phyloP scores from a whole-genome alignment of 2,113 vertebrate genomes.

The Pitta sordida region DNA sequence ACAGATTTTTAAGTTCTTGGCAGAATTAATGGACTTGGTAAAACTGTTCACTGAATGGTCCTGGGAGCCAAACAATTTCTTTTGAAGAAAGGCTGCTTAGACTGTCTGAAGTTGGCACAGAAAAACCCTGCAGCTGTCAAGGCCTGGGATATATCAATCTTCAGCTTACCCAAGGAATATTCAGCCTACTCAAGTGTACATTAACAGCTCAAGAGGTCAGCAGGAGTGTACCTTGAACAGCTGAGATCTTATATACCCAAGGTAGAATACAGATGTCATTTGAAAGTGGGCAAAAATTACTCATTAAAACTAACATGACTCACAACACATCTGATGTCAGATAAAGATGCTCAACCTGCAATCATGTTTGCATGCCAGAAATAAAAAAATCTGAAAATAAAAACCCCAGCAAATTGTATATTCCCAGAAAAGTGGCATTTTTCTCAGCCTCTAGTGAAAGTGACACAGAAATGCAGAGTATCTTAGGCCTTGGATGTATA shows the following conservation, averaged over 20 bases:
- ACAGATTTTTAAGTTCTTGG: constrained; percentile 36
- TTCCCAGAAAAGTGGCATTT: neutral
- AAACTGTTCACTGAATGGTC: constrained; percentile 31
- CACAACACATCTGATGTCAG: neutral
- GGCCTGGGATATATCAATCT: constrained; percentile 65
- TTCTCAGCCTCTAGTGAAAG: neutral
- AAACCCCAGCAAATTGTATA: neutral
- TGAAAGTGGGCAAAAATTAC: constrained; percentile 21
- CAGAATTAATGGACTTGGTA: constrained; percentile 38
- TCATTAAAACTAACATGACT: constrained; percentile 17
- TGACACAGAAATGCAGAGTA: neutral
- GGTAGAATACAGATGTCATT: constrained; percentile 19
- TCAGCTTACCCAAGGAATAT: constrained; percentile 45
- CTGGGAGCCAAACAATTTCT: constrained; percentile 42
- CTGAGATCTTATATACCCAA: constrained; percentile 1
- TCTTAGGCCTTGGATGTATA: neutral
- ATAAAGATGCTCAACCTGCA: neutral
- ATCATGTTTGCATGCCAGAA: neutral
- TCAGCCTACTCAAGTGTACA: neutral
- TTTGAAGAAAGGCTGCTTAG: constrained; percentile 4
- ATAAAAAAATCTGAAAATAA: neutral
- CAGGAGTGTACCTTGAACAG: constrained; percentile 26
- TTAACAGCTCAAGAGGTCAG: constrained; percentile 49
- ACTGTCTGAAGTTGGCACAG: constrained; percentile 57
- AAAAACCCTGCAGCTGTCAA: constrained; percentile 66